Evolutionary conservation across 1,140 invertebrate genomes (phyloP), one percentile per base, ranked within the genome.

Genomic region (Asobara japonica): DNA sequence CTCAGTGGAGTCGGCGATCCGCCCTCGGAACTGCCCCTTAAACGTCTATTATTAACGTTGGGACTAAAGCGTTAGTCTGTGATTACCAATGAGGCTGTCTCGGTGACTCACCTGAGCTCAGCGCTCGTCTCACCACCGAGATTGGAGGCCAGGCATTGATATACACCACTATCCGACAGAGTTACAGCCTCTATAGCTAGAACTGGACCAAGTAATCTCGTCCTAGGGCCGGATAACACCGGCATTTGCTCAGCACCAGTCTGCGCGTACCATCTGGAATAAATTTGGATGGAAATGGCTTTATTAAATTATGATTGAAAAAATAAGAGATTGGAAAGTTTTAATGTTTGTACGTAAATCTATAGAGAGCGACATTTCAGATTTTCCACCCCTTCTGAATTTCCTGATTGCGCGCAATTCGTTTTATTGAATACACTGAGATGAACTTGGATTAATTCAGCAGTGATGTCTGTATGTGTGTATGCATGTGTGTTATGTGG

Each of bases 161-260:
- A 94, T 38, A 90, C 85, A 1, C 92, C 93, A 38, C 90, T 90
- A 79, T 94, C 93, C 76, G 93, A 92, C 6, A 90, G 83, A 1
- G 91, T 91, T 11, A 92, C 91, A 2, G 92, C 91, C 80, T 94
- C 92, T 61, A 94, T 91, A 1, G 93, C 91, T 41, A 94, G 83
- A 13, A 93, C 91, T 2, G 92, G 91, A 2, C 92, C 92, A 0
- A 93, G 85, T 25, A 93, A 87, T 36, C 91, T 87, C 10, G 90
- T 90, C 60, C 92, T 88, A 2, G 91, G 91, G 0, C 92, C 91
- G 31, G 91, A 89, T 25, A 90, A 83, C 0, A 93, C 89, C 11
- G 91, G 82, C 80, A 90, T 85, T 0, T 91, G 90, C 60, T 93
- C 92, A 6, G 89, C 87, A 5, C 91, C 91, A 8, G 90, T 90